Conservation (phyloP, 2,888 invertebrate genomes). For the Sacculina carcini region DNA sequence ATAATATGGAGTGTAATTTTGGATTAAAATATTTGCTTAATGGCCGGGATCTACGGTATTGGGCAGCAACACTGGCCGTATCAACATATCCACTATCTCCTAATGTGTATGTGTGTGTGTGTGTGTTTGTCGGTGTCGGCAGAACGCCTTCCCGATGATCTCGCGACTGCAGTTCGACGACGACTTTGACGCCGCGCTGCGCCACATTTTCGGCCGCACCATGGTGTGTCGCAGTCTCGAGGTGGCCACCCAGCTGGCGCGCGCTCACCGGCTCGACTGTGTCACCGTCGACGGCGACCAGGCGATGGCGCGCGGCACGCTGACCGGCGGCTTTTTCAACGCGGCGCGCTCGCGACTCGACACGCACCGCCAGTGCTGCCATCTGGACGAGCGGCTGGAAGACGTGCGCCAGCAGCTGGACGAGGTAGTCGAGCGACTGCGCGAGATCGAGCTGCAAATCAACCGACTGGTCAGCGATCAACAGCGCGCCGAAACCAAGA, state of each 20-base stretch:
- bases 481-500: constrained; percentile 91
- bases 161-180: constrained; percentile 64
- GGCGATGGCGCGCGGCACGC: constrained; percentile 81
- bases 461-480: constrained; percentile 80
- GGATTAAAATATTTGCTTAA: too few species aligned
- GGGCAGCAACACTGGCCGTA: background rate
- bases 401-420: constrained; percentile 47
- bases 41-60: too few species aligned
- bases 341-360: constrained; percentile 73
- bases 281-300: constrained; percentile 92
- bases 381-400: constrained; percentile 49
- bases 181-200: constrained; percentile 61
- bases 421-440: constrained; percentile 44
- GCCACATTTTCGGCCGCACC: constrained; percentile 92
- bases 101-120: too few species aligned
- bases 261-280: constrained; percentile 88
- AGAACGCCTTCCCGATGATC: constrained; percentile 97
- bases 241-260: constrained; percentile 79
- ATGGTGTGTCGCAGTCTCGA: constrained; percentile 87
- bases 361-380: constrained; percentile 71
- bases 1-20: too few species aligned
- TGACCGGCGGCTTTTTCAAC: constrained; percentile 98
- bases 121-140: background rate
- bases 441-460: constrained; percentile 51
- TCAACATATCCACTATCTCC: too few species aligned